phyloP scores from a whole-genome alignment of 2,888 invertebrate species.

The Reticulitermes lucifugus region DNA sequence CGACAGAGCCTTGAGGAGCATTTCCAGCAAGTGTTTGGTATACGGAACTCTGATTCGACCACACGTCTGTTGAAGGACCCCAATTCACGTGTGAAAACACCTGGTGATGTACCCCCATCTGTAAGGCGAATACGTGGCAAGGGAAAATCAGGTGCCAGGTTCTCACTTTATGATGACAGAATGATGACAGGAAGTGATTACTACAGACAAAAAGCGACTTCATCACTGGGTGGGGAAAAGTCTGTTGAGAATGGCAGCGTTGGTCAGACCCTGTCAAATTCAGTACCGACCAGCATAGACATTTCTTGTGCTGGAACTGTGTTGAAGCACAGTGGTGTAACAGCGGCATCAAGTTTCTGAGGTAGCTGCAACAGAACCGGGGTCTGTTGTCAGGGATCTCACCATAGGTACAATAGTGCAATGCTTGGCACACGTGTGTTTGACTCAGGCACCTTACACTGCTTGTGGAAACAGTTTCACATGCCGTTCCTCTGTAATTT shows the following conservation, averaged over 20 bases:
- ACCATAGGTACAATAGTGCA: constrained; percentile 1
- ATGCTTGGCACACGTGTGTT: background rate
- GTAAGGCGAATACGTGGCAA: constrained; percentile 76
- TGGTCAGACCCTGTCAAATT: constrained; percentile 27
- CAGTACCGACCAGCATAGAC: constrained; percentile 36
- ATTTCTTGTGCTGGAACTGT: constrained; percentile 26
- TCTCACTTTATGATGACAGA: constrained; percentile 89
- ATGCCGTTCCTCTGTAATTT: too few species aligned
- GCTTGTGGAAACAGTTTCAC: background rate
- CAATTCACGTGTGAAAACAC: constrained; percentile 82
- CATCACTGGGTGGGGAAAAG: background rate
- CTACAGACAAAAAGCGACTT: background rate
- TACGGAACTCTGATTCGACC: constrained; percentile 41
- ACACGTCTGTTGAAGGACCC: constrained; percentile 72
- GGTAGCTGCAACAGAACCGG: background rate
- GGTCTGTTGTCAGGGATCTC: background rate
- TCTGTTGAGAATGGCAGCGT: background rate
- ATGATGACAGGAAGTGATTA: constrained; percentile 72
- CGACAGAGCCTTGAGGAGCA: constrained; percentile 81
- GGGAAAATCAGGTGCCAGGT: constrained; percentile 71
- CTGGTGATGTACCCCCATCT: constrained; percentile 84
- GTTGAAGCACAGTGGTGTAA: background rate
- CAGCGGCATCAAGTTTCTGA: constrained; percentile 33
- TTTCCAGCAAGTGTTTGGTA: constrained; percentile 76
- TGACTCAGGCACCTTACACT: background rate